Conservation (phyloP, 2,888 invertebrate species). For the Nephrocerus scutellatus region DNA sequence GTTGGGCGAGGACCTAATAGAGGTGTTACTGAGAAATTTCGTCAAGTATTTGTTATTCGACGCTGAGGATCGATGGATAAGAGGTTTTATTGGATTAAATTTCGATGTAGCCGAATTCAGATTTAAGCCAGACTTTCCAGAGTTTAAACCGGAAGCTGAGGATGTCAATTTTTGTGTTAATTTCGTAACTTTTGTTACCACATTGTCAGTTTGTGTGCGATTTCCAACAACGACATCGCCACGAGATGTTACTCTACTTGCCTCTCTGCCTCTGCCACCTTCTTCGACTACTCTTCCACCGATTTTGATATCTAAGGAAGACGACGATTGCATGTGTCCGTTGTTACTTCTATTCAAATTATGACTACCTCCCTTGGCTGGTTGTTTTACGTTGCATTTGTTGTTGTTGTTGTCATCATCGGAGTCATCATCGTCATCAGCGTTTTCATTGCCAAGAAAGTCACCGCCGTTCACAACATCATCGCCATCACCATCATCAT, state of each 20-base stretch:
- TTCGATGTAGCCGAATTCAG: no score
- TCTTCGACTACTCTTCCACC: no score
- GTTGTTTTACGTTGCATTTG: slow-evolving; percentile 20
- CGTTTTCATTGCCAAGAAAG: slow-evolving; percentile 12
- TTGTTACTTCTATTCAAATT: neutral
- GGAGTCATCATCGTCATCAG: slow-evolving; percentile 22
- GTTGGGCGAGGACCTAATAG: no score
- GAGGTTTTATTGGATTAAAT: slow-evolving; percentile 24
- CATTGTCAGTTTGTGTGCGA: no score
- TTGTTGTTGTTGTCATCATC: slow-evolving; percentile 26
- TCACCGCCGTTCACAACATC: slow-evolving; percentile 25
- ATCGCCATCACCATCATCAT: slow-evolving; percentile 19
- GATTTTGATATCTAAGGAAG: no score
- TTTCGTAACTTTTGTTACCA: no score
- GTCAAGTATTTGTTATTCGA: slow-evolving; percentile 16
- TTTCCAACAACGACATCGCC: no score
- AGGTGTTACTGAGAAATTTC: slow-evolving; percentile 16
- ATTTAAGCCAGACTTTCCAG: no score
- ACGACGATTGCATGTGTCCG: slow-evolving; percentile 4
- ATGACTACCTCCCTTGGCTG: neutral
- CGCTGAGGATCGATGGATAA: slow-evolving; percentile 22
- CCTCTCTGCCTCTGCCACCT: no score
- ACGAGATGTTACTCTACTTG: no score
- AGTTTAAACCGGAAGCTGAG: no score
- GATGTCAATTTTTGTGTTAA: no score